Base-by-base conservation (phyloP, 2,113 vertebrate species). In the Bagarius yarrelli region DNA sequence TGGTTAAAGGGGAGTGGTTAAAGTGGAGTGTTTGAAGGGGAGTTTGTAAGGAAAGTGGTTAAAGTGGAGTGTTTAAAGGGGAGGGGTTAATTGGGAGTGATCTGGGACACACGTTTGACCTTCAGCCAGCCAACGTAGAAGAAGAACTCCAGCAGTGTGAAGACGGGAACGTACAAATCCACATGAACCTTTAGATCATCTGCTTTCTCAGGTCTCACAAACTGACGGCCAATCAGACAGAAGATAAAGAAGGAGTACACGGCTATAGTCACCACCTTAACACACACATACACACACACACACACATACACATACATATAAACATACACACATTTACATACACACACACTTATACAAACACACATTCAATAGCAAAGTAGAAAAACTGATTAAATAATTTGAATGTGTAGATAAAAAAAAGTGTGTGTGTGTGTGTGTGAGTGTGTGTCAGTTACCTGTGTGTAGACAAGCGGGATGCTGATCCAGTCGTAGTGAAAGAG, bases 401-500 rank as follows among this genome's bases (percentile, higher is more conserved):
- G 23, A 25, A n/a, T 25, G 57, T 59, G 21, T 56, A 40, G 3
- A 6, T 40, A 6, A 4, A 40, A 8, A 6, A 8, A 19, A 23
- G 21, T 9, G 25, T 70, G 16, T 34, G 61, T 64, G 60, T 71
- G 94, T 96, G 93, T 97, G 96, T 1, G 94, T 97, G 32, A 23
- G 64, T 44, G 64, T 15, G 12, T 14, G 89, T 96, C 32, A 13
- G 25, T 70, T 70, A 94, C 96, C 93, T 97, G 96, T 1, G 94
- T 97, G 89, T 96, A 97, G 66, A 97, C 95, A 40, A 97, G 92
- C 0, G 95, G 95, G 61, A 96, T 95, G 88, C 96, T 97, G 84
- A 98, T 95, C 95, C 96, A 98, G 90, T 96, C 95, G 0, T 95
- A 97, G 87, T 97, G 95, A 85, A 96, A 96, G 52, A 97, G 87